Evolutionary conservation across 2,113 vertebrate genomes (phyloP).

Genomic region (Eleginops maclovinus): DNA sequence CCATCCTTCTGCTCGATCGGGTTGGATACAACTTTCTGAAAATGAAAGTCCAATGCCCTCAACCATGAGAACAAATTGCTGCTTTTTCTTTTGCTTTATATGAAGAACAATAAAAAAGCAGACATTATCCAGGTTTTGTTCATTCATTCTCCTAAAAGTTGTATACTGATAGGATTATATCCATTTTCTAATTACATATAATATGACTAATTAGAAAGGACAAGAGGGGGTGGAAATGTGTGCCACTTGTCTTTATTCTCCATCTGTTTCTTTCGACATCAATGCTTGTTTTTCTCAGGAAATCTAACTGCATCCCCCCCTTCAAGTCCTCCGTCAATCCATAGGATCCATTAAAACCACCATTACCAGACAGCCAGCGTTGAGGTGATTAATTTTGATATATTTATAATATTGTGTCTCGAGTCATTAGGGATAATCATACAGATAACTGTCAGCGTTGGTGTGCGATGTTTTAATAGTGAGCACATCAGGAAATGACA

Average conservation of each 20-base stretch:
- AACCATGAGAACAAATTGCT: slow-evolving; percentile 66
- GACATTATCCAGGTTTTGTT: slow-evolving; percentile 55
- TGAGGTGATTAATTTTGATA: slow-evolving; percentile 44
- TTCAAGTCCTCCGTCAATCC: slow-evolving; percentile 10
- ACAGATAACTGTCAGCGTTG: slow-evolving; percentile 36
- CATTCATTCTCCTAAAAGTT: slow-evolving; percentile 50
- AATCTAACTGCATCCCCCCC: background rate
- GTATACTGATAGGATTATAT: slow-evolving; percentile 57
- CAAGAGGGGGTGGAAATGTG: slow-evolving; percentile 43
- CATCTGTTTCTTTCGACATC: slow-evolving; percentile 43
- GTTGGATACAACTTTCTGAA: slow-evolving; percentile 53
- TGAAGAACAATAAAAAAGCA: background rate
- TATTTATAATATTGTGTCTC: slow-evolving; percentile 54
- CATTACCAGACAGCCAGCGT: slow-evolving; percentile 56
- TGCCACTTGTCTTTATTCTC: slow-evolving; percentile 38
- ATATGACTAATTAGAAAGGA: slow-evolving; percentile 69
- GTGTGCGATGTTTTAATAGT: background rate
- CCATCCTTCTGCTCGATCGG: slow-evolving; percentile 43
- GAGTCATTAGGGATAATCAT: slow-evolving; percentile 53
- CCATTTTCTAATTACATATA: slow-evolving; percentile 60
- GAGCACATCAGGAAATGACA: slow-evolving; percentile 17
- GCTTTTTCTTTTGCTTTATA: slow-evolving; percentile 47
- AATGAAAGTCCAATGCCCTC: slow-evolving; percentile 67
- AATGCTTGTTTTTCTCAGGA: slow-evolving; percentile 54
- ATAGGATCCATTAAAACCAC: slow-evolving; percentile 58